Evolutionary conservation across 2,797 vertebrate species (phyloP).

Genomic region (Eospalax fontanierii): DNA sequence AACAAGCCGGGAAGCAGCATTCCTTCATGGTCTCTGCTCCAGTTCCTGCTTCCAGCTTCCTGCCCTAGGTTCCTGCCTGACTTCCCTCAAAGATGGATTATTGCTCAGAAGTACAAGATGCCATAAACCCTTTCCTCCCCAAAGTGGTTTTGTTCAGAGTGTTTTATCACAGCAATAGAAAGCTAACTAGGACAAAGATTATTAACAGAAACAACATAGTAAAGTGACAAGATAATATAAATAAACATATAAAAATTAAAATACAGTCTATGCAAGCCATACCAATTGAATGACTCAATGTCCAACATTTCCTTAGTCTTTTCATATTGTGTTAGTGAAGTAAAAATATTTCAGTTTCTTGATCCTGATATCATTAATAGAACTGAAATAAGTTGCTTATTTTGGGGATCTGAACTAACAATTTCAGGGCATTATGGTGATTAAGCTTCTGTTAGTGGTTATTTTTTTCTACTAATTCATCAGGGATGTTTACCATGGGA

Average conservation of each 20-base stretch:
- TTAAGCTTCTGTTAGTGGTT: not conserved
- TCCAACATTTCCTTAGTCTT: not conserved
- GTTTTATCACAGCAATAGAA: too few relatives aligned
- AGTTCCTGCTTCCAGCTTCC: too few relatives aligned
- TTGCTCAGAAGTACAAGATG: too few relatives aligned
- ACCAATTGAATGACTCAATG: not conserved
- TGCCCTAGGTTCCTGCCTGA: too few relatives aligned
- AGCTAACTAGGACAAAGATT: too few relatives aligned
- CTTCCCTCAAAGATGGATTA: too few relatives aligned
- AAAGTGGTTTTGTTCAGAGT: too few relatives aligned
- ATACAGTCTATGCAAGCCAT: not conserved
- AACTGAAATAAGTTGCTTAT: not conserved
- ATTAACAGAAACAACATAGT: constrained; percentile 33
- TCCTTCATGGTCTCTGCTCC: too few relatives aligned
- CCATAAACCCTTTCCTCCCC: too few relatives aligned
- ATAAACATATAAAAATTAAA: not conserved
- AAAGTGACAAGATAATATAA: constrained; percentile 11
- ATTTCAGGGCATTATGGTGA: not conserved
- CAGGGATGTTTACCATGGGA: not conserved
- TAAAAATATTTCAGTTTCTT: constrained; percentile 21
- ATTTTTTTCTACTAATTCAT: not conserved
- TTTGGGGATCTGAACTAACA: not conserved
- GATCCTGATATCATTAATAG: not conserved
- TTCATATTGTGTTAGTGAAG: not conserved
- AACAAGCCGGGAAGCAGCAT: too few relatives aligned